Evolutionary conservation across 2,113 vertebrate species (phyloP).

Genomic region (Phylloscopus whistleri): DNA sequence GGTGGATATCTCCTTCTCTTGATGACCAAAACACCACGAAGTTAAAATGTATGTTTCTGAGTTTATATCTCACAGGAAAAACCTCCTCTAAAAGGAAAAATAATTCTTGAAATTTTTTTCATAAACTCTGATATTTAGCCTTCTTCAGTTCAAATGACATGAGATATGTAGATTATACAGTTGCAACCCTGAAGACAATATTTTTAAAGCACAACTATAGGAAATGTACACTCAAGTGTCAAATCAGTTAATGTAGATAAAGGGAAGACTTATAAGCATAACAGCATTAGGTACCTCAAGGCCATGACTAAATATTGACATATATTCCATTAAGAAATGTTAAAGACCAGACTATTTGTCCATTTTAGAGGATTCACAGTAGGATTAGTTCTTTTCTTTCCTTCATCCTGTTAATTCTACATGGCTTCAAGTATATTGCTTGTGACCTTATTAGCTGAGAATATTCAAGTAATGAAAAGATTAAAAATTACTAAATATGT

Average conservation of each 20-base stretch:
- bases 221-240: neutral
- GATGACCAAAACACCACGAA: neutral
- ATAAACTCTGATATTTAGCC: neutral
- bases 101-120: neutral
- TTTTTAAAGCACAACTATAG: neutral
- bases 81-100: neutral
- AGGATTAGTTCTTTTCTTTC: neutral
- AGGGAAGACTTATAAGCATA: neutral
- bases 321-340: neutral
- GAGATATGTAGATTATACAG: neutral
- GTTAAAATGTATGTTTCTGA: neutral
- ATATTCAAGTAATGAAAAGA: neutral
- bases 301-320: neutral
- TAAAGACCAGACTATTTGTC: neutral
- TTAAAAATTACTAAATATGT: neutral
- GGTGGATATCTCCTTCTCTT: neutral
- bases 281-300: neutral
- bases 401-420: neutral
- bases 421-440: neutral
- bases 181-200: neutral
- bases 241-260: neutral
- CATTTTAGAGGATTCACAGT: neutral
- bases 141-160: neutral
- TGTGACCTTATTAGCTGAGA: neutral
- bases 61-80: neutral